A percentile compares a stretch with the other conserved stretches of the same genome.
These are phyloP conservation scores for Sinonovacula constricta DNA, from an alignment of 1,140 invertebrate genomes.

Conservation along the genomic window DNA sequence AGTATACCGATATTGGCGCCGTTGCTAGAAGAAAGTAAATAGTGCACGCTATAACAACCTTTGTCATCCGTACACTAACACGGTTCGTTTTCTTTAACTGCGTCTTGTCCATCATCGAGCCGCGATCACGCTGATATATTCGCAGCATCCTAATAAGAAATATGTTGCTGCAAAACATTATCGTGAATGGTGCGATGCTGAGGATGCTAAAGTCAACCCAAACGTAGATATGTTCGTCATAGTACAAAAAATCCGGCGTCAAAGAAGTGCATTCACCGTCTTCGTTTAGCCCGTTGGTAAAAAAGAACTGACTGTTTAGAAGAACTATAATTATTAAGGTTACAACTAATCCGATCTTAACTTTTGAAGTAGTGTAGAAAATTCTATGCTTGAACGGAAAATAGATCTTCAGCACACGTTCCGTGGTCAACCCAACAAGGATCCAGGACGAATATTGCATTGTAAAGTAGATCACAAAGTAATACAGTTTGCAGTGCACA, in stretches of 20 bases:
- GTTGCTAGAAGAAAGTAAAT: conserved; percentile 66
- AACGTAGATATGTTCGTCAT: conserved; percentile 60
- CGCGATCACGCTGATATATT: conserved; percentile 7
- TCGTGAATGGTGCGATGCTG: conserved; percentile 53
- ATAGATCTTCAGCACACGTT: conserved; percentile 62
- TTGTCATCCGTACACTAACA: conserved; percentile 56
- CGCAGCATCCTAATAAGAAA: conserved; percentile 49
- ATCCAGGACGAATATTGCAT: conserved; percentile 72
- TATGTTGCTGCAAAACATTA: conserved; percentile 59
- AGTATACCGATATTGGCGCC: conserved; percentile 62
- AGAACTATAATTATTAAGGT: conserved; percentile 52
- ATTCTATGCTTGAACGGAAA: conserved; percentile 57
- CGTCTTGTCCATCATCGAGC: conserved; percentile 26
- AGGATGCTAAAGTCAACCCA: conserved; percentile 62
- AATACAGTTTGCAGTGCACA: conserved; percentile 60
- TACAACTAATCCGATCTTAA: conserved; percentile 21
- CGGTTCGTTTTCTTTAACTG: conserved; percentile 5
- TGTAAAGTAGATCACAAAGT: conserved; percentile 63
- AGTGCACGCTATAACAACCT: conserved; percentile 62
- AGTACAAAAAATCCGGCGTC: conserved; percentile 45
- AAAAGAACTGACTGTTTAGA: conserved; percentile 64
- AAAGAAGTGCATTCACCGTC: conserved; percentile 26
- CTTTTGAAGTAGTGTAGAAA: conserved; percentile 48
- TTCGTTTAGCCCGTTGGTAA: conserved; percentile 56
- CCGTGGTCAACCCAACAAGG: conserved; percentile 64